Base-by-base conservation (phyloP, 2,888 invertebrate species). In the Cyaniris semiargus region DNA sequence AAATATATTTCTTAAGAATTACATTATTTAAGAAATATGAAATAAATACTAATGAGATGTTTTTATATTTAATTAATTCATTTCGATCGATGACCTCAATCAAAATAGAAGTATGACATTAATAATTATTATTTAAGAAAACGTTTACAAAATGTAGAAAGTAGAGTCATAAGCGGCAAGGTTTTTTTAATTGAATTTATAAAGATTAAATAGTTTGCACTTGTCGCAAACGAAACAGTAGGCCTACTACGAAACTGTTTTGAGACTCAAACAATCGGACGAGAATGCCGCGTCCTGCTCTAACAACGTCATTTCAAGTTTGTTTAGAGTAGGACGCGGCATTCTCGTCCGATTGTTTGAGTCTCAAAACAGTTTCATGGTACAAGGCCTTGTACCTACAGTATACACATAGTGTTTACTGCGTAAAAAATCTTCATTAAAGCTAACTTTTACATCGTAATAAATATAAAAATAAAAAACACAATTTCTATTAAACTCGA, bases 401-500 rank as follows among this genome's bases (percentile, higher is more conserved):
- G 13, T 66, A 5, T 3, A 31, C 60, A 60, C 60, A 4, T 23
- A 4, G 66, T 31, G 27, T 66, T 15, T 66, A 15, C 27, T 31
- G 18, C 27, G 6, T 34, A 15, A 27, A 6, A 66, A 66, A 5
- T 27, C 6, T 18, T 66, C 15, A 66, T 15, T 66, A 31, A 66
- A 27, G 27, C 5, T 53, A 44, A 44, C 44, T 23, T 44, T 44
- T 21, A 10, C 72, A 44, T 27, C 27, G 27, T 74, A 74, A 53
- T 74, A 74, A 74, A 48, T 15, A 53, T 23, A 53, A 53, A 72
- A 74, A 74, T 53, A 53, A 74, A 74, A 48, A 27, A 74, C 15
- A 23, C 7, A 53, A 53, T 74, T 74, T 74, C 74, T 74, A 74
- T 74, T 74, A 74, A 74, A 74, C 74, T 48, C 13, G 18, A 48